Percentiles rank a stretch among this genome's conserved stretches.
Evolutionary conservation across 2,797 vertebrate genomes (phyloP).

Genomic region (Cyprinodon diabolis): DNA sequence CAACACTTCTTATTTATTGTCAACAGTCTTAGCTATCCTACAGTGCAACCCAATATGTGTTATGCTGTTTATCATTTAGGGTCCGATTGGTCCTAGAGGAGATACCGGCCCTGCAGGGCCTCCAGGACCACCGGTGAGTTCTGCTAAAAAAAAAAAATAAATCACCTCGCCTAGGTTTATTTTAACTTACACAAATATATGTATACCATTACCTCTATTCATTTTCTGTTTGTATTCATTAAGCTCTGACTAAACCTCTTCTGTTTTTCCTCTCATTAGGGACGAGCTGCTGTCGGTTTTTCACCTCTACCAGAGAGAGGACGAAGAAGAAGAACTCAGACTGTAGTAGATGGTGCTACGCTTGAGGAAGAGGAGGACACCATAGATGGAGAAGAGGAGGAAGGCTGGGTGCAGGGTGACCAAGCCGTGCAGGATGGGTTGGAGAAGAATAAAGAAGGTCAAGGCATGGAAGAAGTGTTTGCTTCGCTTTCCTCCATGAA

Average conservation of each 20-base stretch:
- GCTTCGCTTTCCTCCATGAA: slow-evolving; percentile 93
- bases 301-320: slow-evolving; percentile 83
- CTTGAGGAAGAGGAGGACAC: slow-evolving; percentile 74
- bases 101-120: slow-evolving; percentile 88
- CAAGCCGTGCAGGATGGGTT: slow-evolving; percentile 71
- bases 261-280: slow-evolving; percentile 72
- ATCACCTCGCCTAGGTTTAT: neutral
- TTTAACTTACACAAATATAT: neutral
- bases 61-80: slow-evolving; percentile 72
- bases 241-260: neutral
- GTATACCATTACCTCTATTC: neutral
- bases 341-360: slow-evolving; percentile 81
- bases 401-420: slow-evolving; percentile 63
- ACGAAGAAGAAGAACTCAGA: slow-evolving; percentile 81
- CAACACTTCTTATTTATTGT: neutral
- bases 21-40: neutral
- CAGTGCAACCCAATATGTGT: neutral
- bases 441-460: slow-evolving; percentile 76
- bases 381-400: slow-evolving; percentile 60
- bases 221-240: neutral
- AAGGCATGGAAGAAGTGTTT: slow-evolving; percentile 96
- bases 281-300: slow-evolving; percentile 85
- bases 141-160: neutral
- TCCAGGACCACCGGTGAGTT: slow-evolving; percentile 93
- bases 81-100: slow-evolving; percentile 91